phyloP scores from a whole-genome alignment of 2,113 vertebrate species.

The Corythornis cristatus region DNA sequence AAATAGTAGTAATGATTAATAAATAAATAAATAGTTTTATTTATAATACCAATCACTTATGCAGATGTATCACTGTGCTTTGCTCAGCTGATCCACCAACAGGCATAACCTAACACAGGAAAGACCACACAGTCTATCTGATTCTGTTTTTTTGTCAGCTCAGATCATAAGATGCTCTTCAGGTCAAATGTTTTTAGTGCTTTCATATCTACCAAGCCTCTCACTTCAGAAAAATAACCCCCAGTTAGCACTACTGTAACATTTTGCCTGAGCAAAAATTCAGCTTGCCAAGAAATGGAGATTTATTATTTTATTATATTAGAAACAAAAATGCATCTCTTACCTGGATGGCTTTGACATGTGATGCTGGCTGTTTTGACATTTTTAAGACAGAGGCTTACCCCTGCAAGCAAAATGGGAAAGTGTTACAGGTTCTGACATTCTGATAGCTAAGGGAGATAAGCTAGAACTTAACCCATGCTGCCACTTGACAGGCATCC shows the following conservation, averaged over 20 bases:
- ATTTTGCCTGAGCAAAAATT: neutral
- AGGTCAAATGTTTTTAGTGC: neutral
- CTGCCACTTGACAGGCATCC: conserved; percentile 68
- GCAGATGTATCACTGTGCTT: neutral
- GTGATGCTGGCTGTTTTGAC: conserved; percentile 93
- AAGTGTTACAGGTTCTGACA: conserved; percentile 70
- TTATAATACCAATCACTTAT: neutral
- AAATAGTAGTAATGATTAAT: no score
- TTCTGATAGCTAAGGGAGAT: conserved; percentile 73
- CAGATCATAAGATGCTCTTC: neutral
- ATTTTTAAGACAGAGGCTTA: conserved; percentile 79
- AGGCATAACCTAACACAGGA: neutral
- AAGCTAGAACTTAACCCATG: conserved; percentile 74
- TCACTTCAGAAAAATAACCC: conserved; percentile 26
- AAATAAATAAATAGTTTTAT: neutral
- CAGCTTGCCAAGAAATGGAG: conserved; percentile 7
- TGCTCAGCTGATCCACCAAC: neutral
- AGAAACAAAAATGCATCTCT: conserved; percentile 72
- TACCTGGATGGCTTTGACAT: conserved; percentile 98
- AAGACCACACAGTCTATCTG: neutral
- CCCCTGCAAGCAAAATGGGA: conserved; percentile 76
- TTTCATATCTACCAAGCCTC: neutral
- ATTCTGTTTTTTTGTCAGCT: neutral
- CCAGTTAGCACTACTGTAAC: neutral
- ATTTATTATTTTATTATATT: conserved; percentile 11